Evolutionary conservation across 92 coral and sea anemone genomes (phyloP), one percentile per base, ranked within the genome.

Genomic region (Zoanthus solanderi): DNA sequence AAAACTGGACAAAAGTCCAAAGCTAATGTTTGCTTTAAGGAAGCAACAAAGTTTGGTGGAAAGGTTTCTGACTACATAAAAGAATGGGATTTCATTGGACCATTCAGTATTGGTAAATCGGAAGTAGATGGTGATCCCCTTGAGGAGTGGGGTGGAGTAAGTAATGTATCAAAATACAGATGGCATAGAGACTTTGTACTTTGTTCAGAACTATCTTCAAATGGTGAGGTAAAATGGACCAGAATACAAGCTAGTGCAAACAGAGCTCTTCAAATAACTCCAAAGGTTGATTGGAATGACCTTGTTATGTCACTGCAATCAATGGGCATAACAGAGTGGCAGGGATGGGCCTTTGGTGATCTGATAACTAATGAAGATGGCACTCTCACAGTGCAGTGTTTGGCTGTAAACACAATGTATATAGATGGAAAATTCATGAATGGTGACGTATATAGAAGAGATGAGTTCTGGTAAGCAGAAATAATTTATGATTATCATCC

Each of bases 51-150:
- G 87, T 76, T 83, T 1, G 84, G 89, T 65, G 97, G 97, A 6
- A 94, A 94, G 84, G 69, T 95, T 30, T 87, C 96, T 7, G 91
- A 89, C n/a, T 91, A 78, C 86, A 87, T 97, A 56, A 76, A 87
- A 66, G 84, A 90, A 72, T 97, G 99, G 99, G 92, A 95, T 80
- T 95, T 93, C 66, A 77, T 95, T n/a, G 99, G 98, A 37, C 99
- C 99, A 28, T 97, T 97, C 84, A 89, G 93, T 31, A 92, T 95
- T 32, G 99, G 99, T 8, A 97, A 95, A 84, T 73, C 91, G 16
- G 99, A 97, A 77, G 94, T 95, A 14, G 99, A 97, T 90, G 99
- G 99, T 13, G 98, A 97, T 65, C 99, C 99, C 29, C 61, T 97
- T 31, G 98, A 97, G 91, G 96, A 92, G 60, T 93, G 95, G 90